These are phyloP conservation scores for Dryomyza anilis DNA, from an alignment of 2,888 invertebrate species.

Conservation along the genomic window DNA sequence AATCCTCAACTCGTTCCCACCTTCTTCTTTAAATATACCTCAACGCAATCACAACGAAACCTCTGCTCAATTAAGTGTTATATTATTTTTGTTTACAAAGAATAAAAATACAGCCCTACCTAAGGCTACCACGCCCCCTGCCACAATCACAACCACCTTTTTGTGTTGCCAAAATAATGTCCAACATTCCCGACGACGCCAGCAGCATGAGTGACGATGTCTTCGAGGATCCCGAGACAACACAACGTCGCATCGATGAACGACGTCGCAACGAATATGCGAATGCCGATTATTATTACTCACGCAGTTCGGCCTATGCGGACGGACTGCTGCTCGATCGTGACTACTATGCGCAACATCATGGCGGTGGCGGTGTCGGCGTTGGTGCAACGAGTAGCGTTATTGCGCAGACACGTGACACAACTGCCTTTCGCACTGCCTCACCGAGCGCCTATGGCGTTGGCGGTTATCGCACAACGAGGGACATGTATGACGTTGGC, in stretches of 20 bases:
- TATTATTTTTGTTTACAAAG: no score
- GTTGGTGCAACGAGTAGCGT: neutral
- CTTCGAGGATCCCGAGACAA: slow-evolving; percentile 70
- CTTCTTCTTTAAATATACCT: no score
- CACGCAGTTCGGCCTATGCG: slow-evolving; percentile 44
- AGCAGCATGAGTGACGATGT: slow-evolving; percentile 79
- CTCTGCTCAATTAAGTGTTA: neutral
- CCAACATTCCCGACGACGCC: slow-evolving; percentile 71
- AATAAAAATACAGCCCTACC: neutral
- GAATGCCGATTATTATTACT: slow-evolving; percentile 34
- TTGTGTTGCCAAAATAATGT: slow-evolving; percentile 61
- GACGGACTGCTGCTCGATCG: slow-evolving; percentile 2
- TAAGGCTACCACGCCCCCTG: neutral
- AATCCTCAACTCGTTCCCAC: no score
- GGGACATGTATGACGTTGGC: slow-evolving; percentile 62
- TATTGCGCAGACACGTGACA: slow-evolving; percentile 30
- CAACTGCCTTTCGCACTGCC: slow-evolving; percentile 62
- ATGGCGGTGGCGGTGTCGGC: slow-evolving; percentile 37
- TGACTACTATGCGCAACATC: slow-evolving; percentile 26
- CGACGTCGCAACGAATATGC: slow-evolving; percentile 44
- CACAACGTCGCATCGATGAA: slow-evolving; percentile 54
- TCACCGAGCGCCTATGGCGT: slow-evolving; percentile 81
- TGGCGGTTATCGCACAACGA: slow-evolving; percentile 79
- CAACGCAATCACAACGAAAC: neutral
- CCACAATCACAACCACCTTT: no score